phyloP scores from a whole-genome alignment of 1,140 invertebrate species.

The Cepaea nemoralis region DNA sequence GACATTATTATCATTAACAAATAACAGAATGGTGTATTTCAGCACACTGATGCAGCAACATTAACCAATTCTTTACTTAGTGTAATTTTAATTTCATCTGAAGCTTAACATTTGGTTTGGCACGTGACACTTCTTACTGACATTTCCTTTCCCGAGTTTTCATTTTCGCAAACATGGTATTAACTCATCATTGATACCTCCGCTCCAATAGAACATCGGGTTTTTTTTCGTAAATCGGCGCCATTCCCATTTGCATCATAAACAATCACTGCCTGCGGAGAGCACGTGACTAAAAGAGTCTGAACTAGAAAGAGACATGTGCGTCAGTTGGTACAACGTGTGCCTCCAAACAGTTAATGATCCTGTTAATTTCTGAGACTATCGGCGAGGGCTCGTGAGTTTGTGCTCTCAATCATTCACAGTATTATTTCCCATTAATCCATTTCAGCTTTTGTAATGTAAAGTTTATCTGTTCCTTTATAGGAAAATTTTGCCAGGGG shows the following conservation, averaged over 20 bases:
- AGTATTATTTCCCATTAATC: neutral
- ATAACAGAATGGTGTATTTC: too few species aligned
- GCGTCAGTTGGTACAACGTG: neutral
- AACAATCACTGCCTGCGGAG: neutral
- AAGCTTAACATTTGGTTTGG: neutral
- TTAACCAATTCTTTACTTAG: too few species aligned
- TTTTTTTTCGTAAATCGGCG: neutral
- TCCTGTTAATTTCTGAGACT: neutral
- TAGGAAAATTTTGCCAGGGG: neutral
- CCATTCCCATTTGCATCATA: neutral
- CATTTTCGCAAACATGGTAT: neutral
- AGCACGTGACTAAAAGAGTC: neutral
- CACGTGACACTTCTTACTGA: neutral
- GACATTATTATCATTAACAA: too few species aligned
- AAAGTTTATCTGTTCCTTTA: neutral
- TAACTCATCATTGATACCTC: neutral
- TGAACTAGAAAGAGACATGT: neutral
- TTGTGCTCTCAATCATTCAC: neutral
- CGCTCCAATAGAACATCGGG: neutral
- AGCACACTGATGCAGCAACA: too few species aligned
- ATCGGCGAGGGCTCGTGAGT: neutral
- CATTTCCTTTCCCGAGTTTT: neutral
- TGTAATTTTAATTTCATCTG: too few species aligned
- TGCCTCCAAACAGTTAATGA: neutral
- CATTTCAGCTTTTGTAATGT: neutral